Evolutionary conservation across 2,888 invertebrate genomes (phyloP), one percentile per base, ranked within the genome.

Genomic region (Prenolepis imparis): DNA sequence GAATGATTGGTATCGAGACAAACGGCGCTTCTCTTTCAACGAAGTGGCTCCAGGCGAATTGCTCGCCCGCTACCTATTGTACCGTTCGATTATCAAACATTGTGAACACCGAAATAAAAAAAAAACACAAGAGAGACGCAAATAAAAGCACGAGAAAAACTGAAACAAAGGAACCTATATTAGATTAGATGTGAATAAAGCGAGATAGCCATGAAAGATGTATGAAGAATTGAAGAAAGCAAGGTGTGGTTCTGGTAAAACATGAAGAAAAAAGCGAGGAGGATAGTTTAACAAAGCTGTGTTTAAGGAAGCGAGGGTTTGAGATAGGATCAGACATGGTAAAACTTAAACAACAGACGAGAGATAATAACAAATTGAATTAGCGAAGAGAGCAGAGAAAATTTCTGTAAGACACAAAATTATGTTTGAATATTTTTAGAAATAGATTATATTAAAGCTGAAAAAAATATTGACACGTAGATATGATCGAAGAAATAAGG

Each of bases 31-130:
- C 52, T 75, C 63, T 55, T 82, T 55, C 77, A 84, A 86, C 88
- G 61, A 75, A 84, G 70, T 64, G 68, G 73, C 36, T 80, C 44
- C n/a, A 36, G 44, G 18, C 57, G 18, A 44, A 18, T 59, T 78
- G 78, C 32, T 72, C 59, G 72, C 8, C n/a, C 5, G 8, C 72
- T 59, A 72, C 72, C 78, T 80, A 72, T 48, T 18, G 44, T 59
- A 59, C 18, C 44, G 72, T 80, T 80, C 59, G 72, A 72, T 72
- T 72, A 72, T 44, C 36, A 36, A 70, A n/a, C n/a, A n/a, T n/a
- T n/a, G n/a, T n/a, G n/a, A n/a, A n/a, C 28, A 57, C 67, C 41
- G 70, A 84, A 83, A 85, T 70, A 72, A 75, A 80, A 57, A 78
- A 78, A 78, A 48, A 85, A 66, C 57, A 24, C 41, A 70, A 32